phyloP scores from a whole-genome alignment of 2,797 vertebrate species.

The Anableps anableps region DNA sequence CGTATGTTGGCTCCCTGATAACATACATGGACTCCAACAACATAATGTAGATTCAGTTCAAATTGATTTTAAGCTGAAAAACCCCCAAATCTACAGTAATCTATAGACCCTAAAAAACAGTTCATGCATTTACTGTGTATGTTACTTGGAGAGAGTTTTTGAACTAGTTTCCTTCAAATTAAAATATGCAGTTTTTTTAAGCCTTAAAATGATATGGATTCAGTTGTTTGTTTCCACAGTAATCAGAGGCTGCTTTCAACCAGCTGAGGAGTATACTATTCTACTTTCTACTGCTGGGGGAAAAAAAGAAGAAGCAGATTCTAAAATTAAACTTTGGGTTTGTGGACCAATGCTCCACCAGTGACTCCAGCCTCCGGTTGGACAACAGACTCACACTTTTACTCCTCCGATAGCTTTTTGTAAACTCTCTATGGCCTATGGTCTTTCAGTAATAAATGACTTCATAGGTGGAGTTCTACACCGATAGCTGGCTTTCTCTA shows the following conservation, averaged over 20 bases:
- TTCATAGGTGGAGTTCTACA: no score
- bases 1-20: conserved; percentile 47
- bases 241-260: no score
- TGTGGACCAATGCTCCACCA: no score
- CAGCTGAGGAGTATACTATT: no score
- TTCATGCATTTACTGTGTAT: background rate
- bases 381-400: background rate
- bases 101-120: background rate
- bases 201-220: background rate
- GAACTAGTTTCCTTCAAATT: background rate
- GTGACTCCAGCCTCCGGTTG: no score
- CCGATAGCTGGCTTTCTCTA: no score
- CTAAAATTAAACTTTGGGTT: no score
- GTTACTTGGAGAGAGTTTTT: background rate
- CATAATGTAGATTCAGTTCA: conserved; percentile 3
- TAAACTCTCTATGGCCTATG: no score
- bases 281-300: no score
- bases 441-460: no score
- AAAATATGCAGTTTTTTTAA: background rate
- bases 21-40: conserved; percentile 32
- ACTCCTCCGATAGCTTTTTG: background rate
- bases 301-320: no score
- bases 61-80: background rate
- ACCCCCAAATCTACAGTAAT: background rate
- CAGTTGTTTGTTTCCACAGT: background rate